Evolutionary conservation across 2,113 vertebrate species (phyloP).

Genomic region (Chinchilla lanigera): DNA sequence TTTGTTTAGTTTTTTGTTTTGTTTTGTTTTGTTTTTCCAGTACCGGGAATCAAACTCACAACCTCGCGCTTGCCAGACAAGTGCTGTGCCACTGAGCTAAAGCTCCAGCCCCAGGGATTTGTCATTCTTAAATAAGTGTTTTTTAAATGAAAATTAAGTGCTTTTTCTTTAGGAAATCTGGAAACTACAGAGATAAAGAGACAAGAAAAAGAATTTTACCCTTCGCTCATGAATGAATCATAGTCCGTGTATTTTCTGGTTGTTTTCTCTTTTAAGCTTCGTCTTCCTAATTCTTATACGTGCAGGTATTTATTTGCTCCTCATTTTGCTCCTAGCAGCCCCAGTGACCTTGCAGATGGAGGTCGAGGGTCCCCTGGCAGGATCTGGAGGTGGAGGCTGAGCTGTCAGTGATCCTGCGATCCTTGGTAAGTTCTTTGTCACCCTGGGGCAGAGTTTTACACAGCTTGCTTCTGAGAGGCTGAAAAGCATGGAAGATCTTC

Average conservation of each 20-base stretch:
- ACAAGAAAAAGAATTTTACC: background rate
- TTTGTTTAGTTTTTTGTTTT: too few species aligned
- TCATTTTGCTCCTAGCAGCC: background rate
- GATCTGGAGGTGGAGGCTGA: background rate
- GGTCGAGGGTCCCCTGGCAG: fast-evolving
- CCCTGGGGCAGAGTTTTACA: background rate
- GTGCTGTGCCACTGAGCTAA: too few species aligned
- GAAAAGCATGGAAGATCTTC: background rate
- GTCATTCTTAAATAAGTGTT: background rate
- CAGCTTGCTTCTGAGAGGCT: background rate
- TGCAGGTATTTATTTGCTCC: background rate
- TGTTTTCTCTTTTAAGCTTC: background rate
- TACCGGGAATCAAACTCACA: too few species aligned
- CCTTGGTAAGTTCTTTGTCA: background rate
- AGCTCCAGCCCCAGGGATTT: too few species aligned
- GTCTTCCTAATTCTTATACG: background rate
- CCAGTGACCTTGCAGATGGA: background rate
- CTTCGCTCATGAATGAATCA: background rate
- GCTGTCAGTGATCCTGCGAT: fast-evolving
- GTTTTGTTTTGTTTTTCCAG: too few species aligned
- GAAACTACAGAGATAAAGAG: background rate
- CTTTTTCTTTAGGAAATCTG: background rate
- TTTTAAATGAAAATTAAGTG: background rate
- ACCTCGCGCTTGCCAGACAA: too few species aligned
- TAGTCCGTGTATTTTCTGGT: background rate